phyloP scores from a whole-genome alignment of 1,140 invertebrate species.

The Pachypeltis micranthus region DNA sequence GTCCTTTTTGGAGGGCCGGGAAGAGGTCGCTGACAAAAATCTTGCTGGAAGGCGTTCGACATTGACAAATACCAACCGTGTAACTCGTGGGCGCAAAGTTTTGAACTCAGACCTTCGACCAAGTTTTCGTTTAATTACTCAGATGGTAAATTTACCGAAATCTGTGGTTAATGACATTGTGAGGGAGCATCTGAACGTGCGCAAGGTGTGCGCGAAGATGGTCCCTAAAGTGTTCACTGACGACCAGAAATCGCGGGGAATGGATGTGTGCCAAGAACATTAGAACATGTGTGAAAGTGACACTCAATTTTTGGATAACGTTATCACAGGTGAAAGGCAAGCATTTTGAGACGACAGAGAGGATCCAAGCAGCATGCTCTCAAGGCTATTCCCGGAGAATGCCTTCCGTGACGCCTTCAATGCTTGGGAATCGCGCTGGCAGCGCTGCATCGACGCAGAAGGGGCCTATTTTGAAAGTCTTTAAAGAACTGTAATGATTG shows the following conservation, averaged over 20 bases:
- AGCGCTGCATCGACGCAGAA: too few species aligned
- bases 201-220: slow-evolving; percentile 17
- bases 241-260: slow-evolving; percentile 14
- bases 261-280: neutral
- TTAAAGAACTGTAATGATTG: too few species aligned
- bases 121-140: slow-evolving; percentile 9
- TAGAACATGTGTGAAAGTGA: neutral
- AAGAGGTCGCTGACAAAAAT: slow-evolving; percentile 14
- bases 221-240: slow-evolving; percentile 12
- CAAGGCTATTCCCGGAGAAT: too few species aligned
- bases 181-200: slow-evolving; percentile 19
- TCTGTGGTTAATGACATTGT: slow-evolving; percentile 1
- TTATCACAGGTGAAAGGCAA: too few species aligned
- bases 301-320: too few species aligned
- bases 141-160: neutral
- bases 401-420: too few species aligned
- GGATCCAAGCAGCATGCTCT: too few species aligned
- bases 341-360: neutral
- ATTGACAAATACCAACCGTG: slow-evolving; percentile 12
- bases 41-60: slow-evolving; percentile 15
- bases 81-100: slow-evolving; percentile 12
- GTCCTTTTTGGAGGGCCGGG: neutral
- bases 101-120: slow-evolving; percentile 20
- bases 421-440: too few species aligned
- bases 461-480: too few species aligned